Base-by-base conservation (phyloP, 1,140 invertebrate genomes). In the Scaptomyza montana region DNA sequence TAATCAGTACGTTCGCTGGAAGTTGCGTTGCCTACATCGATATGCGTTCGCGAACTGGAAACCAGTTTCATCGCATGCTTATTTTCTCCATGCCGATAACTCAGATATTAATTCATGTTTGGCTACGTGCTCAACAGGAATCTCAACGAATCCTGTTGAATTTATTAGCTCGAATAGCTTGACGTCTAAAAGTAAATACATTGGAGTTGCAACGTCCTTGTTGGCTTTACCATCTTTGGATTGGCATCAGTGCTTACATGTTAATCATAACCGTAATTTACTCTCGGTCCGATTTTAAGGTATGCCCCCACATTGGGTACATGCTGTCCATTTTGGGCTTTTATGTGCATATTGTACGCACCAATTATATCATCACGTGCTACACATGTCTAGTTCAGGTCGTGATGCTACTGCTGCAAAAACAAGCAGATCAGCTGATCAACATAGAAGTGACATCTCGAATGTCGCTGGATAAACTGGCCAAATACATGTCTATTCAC, bases 91-190 rank as follows among this genome's bases (percentile, higher is more conserved):
- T 41, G 6, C 64, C 64, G 3, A 4, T 43, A 0, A 50, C 43
- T 0, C 56, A 73, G 56, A n/a, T 68, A 33, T 16, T 68, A 7
- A 12, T 49, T 10, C 30, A 46, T 33, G 2, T 41, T 0, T 73
- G 64, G 64, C 25, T 55, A 4, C 50, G 64, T 9, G 16, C 16
- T 12, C 25, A 43, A 7, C 70, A 73, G 43, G 25, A 33, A n/a
- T 43, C 64, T 0, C 70, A 73, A 33, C 16, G 5, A 10, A 3
- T 21, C 1, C 50, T 68, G 1, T 4, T 73, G 0, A 25, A 68
- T 36, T 16, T 7, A 12, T 25, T 72, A 3, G 12, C 30, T 5
- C 5, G 13, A 1, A 13, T 72, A 1, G 47, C 63, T 6, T 1
- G 9, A 0, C 41, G 21, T 1, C 13, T 67, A 4, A 2, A 46